Evolutionary conservation across 1,140 invertebrate genomes (phyloP).

Genomic region (Pseudomyrmex pallidus): DNA sequence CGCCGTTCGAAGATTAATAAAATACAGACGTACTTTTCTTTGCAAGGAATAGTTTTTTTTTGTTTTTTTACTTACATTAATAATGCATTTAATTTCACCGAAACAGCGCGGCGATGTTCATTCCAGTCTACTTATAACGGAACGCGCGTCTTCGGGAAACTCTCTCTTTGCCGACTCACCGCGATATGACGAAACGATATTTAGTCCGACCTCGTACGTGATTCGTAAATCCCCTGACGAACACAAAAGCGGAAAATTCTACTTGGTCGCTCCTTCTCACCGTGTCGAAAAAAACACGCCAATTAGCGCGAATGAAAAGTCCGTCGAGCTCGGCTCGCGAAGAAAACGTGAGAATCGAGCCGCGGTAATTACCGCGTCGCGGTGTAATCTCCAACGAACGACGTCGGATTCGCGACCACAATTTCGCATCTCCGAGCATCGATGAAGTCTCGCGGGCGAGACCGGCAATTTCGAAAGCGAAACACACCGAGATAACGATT

Average conservation of each 20-base stretch:
- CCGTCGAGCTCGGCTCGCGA: slow-evolving; percentile 26
- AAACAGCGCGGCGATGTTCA: not conserved
- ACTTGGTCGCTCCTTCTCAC: slow-evolving; percentile 26
- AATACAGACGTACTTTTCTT: too few species aligned
- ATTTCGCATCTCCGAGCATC: slow-evolving; percentile 47
- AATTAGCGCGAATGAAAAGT: slow-evolving; percentile 59
- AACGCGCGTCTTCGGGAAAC: not conserved
- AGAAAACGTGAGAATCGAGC: slow-evolving; percentile 48
- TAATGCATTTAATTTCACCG: not conserved
- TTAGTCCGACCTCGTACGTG: slow-evolving; percentile 7
- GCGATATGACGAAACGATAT: slow-evolving; percentile 41
- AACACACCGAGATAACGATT: slow-evolving; percentile 17
- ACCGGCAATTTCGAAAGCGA: slow-evolving; percentile 41
- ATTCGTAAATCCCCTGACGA: not conserved
- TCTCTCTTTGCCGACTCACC: slow-evolving; percentile 4
- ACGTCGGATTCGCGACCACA: slow-evolving; percentile 37
- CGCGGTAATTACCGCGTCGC: slow-evolving; percentile 29
- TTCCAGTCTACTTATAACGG: slow-evolving; percentile 10
- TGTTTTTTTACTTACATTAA: too few species aligned
- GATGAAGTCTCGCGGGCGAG: slow-evolving; percentile 15
- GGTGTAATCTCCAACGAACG: slow-evolving; percentile 41
- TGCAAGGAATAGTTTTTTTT: too few species aligned
- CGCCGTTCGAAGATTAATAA: too few species aligned
- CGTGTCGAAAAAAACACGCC: slow-evolving; percentile 35
- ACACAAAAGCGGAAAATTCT: slow-evolving; percentile 49